Evolutionary conservation across 1,140 invertebrate species (phyloP).

Genomic region (Maconellicoccus hirsutus): DNA sequence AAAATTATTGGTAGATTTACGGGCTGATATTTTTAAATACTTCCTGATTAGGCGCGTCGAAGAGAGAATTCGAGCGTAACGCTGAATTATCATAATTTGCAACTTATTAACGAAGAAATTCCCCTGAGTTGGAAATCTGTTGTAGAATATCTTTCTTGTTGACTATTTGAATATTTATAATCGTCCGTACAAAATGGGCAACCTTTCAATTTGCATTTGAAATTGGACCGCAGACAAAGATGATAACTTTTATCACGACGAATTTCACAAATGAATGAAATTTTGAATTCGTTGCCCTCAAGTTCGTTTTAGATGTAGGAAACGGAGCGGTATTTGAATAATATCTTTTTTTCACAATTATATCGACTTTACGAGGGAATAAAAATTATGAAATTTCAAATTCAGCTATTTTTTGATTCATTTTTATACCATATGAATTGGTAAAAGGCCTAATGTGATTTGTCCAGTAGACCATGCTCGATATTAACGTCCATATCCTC

Average conservation of each 20-base stretch:
- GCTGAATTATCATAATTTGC: constrained; percentile 13
- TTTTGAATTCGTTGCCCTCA: background rate
- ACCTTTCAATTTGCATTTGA: constrained; percentile 21
- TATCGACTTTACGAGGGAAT: background rate
- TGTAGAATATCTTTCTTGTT: constrained; percentile 3
- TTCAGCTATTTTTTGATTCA: too few relatives aligned
- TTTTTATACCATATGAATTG: too few relatives aligned
- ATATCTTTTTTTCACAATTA: background rate
- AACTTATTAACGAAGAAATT: constrained; percentile 16
- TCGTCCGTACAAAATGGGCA: constrained; percentile 13
- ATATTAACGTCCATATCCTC: too few relatives aligned
- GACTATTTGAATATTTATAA: constrained; percentile 18
- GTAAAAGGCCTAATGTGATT: too few relatives aligned
- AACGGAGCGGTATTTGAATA: background rate
- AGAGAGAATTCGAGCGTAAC: background rate
- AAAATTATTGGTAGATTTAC: background rate
- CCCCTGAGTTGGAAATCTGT: background rate
- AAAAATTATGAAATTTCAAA: too few relatives aligned
- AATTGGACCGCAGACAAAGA: constrained; percentile 19
- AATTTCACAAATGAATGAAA: constrained; percentile 1
- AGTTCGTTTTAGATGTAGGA: background rate
- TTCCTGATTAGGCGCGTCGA: background rate
- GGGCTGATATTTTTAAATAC: background rate
- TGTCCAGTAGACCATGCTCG: too few relatives aligned
- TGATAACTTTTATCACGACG: background rate